Base-by-base conservation (phyloP, 2,888 invertebrate species). In the Plusia festucae region DNA sequence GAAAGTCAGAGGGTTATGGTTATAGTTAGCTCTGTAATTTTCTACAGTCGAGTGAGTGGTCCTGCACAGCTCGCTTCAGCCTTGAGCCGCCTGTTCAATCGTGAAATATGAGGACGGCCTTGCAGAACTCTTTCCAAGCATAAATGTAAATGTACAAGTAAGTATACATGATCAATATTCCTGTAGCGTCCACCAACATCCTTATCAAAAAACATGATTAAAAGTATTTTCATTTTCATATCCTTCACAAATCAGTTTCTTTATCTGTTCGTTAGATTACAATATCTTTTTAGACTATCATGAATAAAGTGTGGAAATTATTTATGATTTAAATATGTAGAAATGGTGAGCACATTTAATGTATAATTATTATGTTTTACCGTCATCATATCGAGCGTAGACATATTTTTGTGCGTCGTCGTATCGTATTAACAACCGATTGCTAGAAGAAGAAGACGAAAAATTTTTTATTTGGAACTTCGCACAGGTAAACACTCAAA, bases 271-370 rank as follows among this genome's bases (percentile, higher is more conserved):
- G 8, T 20, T 49, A 20, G 20, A 49, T 49, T 49, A 69, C 75
- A 18, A 53, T 76, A 71, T 51, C 8, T 65, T 64, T 56, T 56
- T 56, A 30, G 18, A 32, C 11, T 27, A 59, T 57, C 57, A 16
- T 24, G 5, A 40, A 40, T n/a, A 64, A 44, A 56, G 54, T 51
- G 20, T 44, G 34, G 22, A 24, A 18, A 18, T 11, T 40, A 16
- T 16, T 44, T 18, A 24, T 16, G 44, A 53, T 53, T 18, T 24
- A 55, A 7, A 46, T 13, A 20, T 56, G 44, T 5, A n/a, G 40
- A 40, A n/a, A n/a, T 40, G 0, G 15, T 40, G n/a, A 34, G n/a
- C n/a, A n/a, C n/a, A n/a, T 34, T 13, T 13, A 34, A n/a, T n/a
- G 2, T 13, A 13, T 34, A 2, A 34, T 13, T 13, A 34, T 34